Evolutionary conservation across 2,888 invertebrate genomes (phyloP).

Genomic region (Piscicola geometra): DNA sequence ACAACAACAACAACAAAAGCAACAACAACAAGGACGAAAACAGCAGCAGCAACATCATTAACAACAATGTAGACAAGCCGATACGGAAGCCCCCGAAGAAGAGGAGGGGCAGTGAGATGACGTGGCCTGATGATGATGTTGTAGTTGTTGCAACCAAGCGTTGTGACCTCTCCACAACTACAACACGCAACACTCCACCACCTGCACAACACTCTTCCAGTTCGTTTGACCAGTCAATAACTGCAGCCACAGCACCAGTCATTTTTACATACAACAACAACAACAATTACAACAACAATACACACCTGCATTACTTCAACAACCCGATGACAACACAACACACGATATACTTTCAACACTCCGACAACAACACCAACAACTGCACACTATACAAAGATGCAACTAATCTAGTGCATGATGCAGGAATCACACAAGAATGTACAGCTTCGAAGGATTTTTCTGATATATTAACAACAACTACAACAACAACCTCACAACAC

Average conservation of each 20-base stretch:
- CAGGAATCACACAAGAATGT: too few relatives aligned
- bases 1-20: neutral
- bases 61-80: conserved; percentile 32
- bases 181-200: too few relatives aligned
- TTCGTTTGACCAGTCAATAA: too few relatives aligned
- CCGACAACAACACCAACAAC: neutral
- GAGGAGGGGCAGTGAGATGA: conserved; percentile 63
- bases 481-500: too few relatives aligned
- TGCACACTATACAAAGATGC: too few relatives aligned
- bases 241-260: neutral
- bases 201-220: too few relatives aligned
- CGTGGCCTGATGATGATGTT: too few relatives aligned
- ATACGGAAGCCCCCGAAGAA: conserved; percentile 81
- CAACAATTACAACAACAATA: neutral
- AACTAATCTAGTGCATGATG: too few relatives aligned
- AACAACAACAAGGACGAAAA: conserved; percentile 5
- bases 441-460: too few relatives aligned
- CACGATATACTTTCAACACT: neutral
- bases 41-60: neutral
- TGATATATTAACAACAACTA: too few relatives aligned
- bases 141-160: too few relatives aligned
- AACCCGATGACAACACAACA: neutral
- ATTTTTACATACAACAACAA: neutral
- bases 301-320: neutral
- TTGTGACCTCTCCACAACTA: too few relatives aligned